phyloP scores from a whole-genome alignment of 64 coral and sea anemone species.

The Catalaphyllia jardinei region DNA sequence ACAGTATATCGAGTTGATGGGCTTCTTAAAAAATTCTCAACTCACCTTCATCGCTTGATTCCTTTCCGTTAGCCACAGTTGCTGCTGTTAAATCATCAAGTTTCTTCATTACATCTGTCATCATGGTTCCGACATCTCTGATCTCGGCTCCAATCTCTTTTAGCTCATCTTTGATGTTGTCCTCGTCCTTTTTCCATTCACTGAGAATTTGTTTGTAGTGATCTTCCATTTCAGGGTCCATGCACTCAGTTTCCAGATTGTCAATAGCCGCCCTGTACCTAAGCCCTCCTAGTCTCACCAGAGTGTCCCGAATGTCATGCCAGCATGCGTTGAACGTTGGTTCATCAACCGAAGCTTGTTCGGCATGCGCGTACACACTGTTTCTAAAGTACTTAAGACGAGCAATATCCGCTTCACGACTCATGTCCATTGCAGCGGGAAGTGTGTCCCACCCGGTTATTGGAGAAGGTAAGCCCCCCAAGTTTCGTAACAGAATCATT shows the following conservation, averaged over 20 bases:
- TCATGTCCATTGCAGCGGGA: no score
- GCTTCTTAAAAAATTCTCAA: no score
- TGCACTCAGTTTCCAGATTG: slow-evolving; percentile 15
- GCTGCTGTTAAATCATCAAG: neutral
- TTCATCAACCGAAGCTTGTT: neutral
- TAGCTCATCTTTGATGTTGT: neutral
- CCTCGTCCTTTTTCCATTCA: slow-evolving; percentile 6
- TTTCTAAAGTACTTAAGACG: no score
- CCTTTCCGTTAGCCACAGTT: neutral
- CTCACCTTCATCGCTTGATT: neutral
- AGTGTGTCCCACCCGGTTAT: no score
- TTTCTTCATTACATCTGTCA: neutral
- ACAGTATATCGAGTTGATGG: no score
- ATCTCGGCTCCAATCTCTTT: neutral
- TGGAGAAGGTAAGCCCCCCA: no score
- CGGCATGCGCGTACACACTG: no score
- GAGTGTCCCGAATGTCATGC: no score
- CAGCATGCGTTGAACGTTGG: neutral
- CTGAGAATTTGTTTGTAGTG: neutral
- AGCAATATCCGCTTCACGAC: no score
- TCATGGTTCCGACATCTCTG: neutral
- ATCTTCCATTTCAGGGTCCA: neutral
- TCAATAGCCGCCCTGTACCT: slow-evolving; percentile 13
- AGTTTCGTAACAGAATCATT: neutral
- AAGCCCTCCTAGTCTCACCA: neutral